phyloP scores from a whole-genome alignment of 2,113 vertebrate species.

The Parus major region DNA sequence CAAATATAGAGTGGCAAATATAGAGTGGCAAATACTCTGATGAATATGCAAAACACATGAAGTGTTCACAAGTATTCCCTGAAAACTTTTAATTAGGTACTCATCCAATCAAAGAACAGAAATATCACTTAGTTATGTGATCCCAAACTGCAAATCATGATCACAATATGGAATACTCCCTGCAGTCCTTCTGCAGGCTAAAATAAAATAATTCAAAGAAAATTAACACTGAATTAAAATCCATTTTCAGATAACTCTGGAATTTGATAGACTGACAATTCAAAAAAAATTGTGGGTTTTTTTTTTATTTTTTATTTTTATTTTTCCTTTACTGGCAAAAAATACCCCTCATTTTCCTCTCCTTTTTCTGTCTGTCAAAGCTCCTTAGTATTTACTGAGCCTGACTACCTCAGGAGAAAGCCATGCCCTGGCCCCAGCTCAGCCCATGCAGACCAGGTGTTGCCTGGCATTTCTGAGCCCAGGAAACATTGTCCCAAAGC shows the following conservation, averaged over 20 bases:
- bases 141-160: background rate
- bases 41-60: conserved; percentile 3
- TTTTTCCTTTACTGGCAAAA: background rate
- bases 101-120: background rate
- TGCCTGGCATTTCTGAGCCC: background rate
- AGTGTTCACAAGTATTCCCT: background rate
- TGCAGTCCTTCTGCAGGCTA: background rate
- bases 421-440: background rate
- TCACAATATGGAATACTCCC: background rate
- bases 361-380: background rate
- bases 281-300: background rate
- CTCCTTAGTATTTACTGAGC: background rate
- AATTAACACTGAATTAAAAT: background rate
- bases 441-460: background rate
- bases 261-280: accelerated
- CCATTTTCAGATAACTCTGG: background rate
- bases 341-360: accelerated
- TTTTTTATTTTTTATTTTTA: background rate
- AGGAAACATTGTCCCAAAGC: background rate
- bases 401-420: background rate
- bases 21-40: background rate
- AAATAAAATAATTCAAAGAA: background rate
- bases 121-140: background rate
- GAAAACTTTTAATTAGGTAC: background rate
- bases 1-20: background rate